Conservation (phyloP, 2,113 vertebrate genomes). For the Phrynocephalus versicolor region DNA sequence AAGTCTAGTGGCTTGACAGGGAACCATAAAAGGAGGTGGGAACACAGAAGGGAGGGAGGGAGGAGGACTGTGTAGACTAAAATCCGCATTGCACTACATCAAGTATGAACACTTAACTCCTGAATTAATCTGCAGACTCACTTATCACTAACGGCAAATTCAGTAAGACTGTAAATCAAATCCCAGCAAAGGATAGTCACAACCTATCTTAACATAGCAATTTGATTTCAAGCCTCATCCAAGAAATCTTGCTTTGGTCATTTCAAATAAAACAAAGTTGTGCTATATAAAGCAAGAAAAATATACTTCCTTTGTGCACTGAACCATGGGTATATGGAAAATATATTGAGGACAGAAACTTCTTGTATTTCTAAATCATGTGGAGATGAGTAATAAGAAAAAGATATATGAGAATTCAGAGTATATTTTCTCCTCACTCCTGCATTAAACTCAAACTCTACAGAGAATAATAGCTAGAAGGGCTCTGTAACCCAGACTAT, state of each 20-base stretch:
- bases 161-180: too few species aligned
- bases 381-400: not conserved
- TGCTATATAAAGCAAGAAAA: not conserved
- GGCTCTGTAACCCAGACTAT: not conserved
- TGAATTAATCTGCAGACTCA: too few species aligned
- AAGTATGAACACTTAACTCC: too few species aligned
- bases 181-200: too few species aligned
- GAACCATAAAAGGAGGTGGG: too few species aligned
- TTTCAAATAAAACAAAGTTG: not conserved
- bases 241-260: not conserved
- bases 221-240: not conserved
- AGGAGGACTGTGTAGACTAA: too few species aligned
- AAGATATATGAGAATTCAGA: not conserved
- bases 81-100: too few species aligned
- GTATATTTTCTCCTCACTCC: not conserved
- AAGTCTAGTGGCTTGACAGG: too few species aligned
- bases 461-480: not conserved
- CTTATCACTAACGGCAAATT: too few species aligned
- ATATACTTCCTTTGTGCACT: not conserved
- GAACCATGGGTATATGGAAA: not conserved
- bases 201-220: not conserved
- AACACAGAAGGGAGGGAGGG: too few species aligned
- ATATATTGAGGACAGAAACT: not conserved
- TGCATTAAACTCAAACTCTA: not conserved
- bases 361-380: not conserved